Conservation (phyloP, 1,140 invertebrate genomes). For the Idris sp. region DNA sequence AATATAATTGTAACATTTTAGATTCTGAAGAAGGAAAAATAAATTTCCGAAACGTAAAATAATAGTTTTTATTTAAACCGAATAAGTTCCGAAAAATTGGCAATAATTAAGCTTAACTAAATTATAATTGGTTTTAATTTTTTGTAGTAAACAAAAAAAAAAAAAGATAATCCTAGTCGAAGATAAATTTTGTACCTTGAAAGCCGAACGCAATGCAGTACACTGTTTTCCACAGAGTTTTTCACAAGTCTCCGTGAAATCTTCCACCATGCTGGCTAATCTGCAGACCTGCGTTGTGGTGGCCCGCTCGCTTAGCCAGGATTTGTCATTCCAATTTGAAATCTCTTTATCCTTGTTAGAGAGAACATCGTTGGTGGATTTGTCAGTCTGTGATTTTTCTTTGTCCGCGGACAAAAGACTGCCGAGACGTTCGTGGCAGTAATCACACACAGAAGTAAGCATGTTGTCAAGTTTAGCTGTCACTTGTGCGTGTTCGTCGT, state of each 20-base stretch:
- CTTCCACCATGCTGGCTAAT: constrained; percentile 87
- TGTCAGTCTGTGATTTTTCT: constrained; percentile 75
- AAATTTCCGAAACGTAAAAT: too few relatives aligned
- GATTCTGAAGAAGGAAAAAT: too few relatives aligned
- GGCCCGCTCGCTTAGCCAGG: constrained; percentile 80
- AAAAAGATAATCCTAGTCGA: too few relatives aligned
- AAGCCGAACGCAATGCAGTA: constrained; percentile 87
- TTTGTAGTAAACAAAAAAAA: too few relatives aligned
- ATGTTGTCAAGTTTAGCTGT: constrained; percentile 86
- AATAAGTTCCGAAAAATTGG: too few relatives aligned
- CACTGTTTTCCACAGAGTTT: constrained; percentile 88
- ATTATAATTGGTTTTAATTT: too few relatives aligned
- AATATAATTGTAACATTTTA: too few relatives aligned
- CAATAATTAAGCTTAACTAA: too few relatives aligned
- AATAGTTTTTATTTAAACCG: too few relatives aligned
- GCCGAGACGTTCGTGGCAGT: constrained; percentile 93
- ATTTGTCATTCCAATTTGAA: constrained; percentile 68
- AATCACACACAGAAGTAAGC: constrained; percentile 89
- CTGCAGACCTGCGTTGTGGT: constrained; percentile 88
- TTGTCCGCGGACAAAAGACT: constrained; percentile 88
- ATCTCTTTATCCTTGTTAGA: constrained; percentile 70
- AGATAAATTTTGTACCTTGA: too few relatives aligned
- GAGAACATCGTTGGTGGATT: constrained; percentile 58
- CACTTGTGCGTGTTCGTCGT: constrained; percentile 84
- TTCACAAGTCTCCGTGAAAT: constrained; percentile 87